These are phyloP conservation scores for Deilephila elpenor DNA, from an alignment of 2,888 invertebrate genomes.

Conservation along the genomic window DNA sequence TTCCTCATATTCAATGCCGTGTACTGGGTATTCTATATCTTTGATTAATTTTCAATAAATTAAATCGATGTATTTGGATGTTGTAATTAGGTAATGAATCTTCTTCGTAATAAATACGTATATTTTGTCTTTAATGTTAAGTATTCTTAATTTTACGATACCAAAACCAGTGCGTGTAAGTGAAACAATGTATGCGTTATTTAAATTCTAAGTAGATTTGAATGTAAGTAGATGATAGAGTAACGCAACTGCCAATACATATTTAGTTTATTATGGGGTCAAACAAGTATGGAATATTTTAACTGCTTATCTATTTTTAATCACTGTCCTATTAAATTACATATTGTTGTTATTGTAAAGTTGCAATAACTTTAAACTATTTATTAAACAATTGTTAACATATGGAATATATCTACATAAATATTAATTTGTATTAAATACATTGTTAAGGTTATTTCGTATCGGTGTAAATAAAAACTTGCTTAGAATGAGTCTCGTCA, in stretches of 20 bases:
- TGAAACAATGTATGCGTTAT: slow-evolving; percentile 11
- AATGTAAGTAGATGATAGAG: slow-evolving; percentile 54
- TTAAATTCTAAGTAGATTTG: slow-evolving; percentile 33
- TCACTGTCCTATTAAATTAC: slow-evolving; percentile 27
- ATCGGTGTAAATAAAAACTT: slow-evolving; percentile 51
- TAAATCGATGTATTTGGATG: not conserved
- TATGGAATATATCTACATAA: not conserved
- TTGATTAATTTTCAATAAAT: slow-evolving; percentile 79
- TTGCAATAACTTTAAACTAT: slow-evolving; percentile 32
- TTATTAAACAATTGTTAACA: slow-evolving; percentile 15
- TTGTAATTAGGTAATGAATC: not conserved
- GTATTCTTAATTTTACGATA: slow-evolving; percentile 26
- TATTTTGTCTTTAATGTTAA: not conserved
- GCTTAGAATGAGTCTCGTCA: slow-evolving; percentile 46
- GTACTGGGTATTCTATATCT: slow-evolving; percentile 97
- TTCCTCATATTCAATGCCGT: slow-evolving; percentile 97
- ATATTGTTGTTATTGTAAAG: slow-evolving; percentile 32
- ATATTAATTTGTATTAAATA: slow-evolving; percentile 16
- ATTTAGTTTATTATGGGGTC: slow-evolving; percentile 43
- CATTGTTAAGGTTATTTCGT: slow-evolving; percentile 20
- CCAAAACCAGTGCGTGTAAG: slow-evolving; percentile 1
- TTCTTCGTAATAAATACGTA: slow-evolving; percentile 31
- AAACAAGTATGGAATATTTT: slow-evolving; percentile 32
- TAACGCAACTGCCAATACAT: slow-evolving; percentile 62
- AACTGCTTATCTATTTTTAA: slow-evolving; percentile 23